Evolutionary conservation across 64 coral and sea anemone species (phyloP), one percentile per base, ranked within the genome.

Genomic region (Acropora tenuis): DNA sequence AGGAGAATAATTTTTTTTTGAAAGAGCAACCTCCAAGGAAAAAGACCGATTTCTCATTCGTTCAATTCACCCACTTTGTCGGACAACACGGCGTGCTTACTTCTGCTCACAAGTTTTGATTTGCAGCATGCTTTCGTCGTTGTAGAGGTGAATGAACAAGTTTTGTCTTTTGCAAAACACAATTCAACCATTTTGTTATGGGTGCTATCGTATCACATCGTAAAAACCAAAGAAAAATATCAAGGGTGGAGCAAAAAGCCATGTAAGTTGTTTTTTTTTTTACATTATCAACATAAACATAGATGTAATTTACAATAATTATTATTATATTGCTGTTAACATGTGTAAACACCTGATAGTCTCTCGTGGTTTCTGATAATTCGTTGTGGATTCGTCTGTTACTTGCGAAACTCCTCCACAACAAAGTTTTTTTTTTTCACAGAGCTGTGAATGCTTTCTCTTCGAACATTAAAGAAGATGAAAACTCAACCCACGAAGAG

Each of bases 141-240:
- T 65, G 17, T 47, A 17, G 45, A 41, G 15, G 18, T 85, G 82
- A 69, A 12, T 48, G 45, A 7, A 71, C 10, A 85, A 72, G 65
- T 10, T 55, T 55, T 55, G 10, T 55, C 52, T 55, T 55, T 5
- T 55, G 52, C 10, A 8, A 20, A 71, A 69, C 82, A 46, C 42
- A 17, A 67, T 69, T 48, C 6, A 20, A 13, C 10, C 40, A 13
- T 45, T 48, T 30, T 17, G 46, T 47, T 11, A 85, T 85, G 82
- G 82, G 82, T 85, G 82, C 82, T 13, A 85, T 85, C n/a, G 82
- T 85, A 2, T 85, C 82, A 1, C 82, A 85, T 85, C 82, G 82
- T 10, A 85, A 85, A 71, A 43, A 47, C 44, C 42, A 48, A 12
- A 68, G 18, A 85, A 85, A 65, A 20, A 85, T 85, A 71, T 20